Percentiles rank a stretch among this genome's conserved stretches.
phyloP scores from a whole-genome alignment of 37 sponge, comb jelly and placozoan genomes.

The Beroe forskalii region DNA sequence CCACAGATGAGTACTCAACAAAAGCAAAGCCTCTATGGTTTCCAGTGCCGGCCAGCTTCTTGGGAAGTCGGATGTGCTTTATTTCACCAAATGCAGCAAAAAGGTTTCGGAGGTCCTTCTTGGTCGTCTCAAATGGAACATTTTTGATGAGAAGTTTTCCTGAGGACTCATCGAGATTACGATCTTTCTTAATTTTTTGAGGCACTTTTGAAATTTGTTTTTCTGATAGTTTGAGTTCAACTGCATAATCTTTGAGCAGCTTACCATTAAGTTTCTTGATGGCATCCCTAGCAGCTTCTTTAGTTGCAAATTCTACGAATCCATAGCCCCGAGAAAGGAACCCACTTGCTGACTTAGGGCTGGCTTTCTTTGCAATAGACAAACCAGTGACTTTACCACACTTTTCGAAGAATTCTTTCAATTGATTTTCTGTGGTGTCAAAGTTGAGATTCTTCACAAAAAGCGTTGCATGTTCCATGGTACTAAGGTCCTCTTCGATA shows the following conservation, averaged over 20 bases:
- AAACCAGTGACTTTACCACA: conserved; percentile 33
- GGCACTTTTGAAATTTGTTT: conserved; percentile 54
- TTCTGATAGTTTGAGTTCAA: conserved; percentile 78
- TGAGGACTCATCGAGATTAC: conserved; percentile 20
- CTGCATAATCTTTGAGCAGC: conserved; percentile 78
- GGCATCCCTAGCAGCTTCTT: conserved; percentile 73
- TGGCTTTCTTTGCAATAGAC: conserved; percentile 73
- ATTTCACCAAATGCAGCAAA: conserved; percentile 88
- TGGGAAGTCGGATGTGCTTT: conserved; percentile 86
- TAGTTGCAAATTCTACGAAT: conserved; percentile 78
- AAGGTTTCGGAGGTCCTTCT: conserved; percentile 78
- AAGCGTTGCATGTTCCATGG: conserved; percentile 69
- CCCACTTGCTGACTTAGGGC: conserved; percentile 69
- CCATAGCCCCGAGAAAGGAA: conserved; percentile 94
- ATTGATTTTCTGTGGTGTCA: conserved; percentile 73
- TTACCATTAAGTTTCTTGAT: conserved; percentile 78
- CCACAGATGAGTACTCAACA: conserved; percentile 86
- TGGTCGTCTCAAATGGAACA: conserved; percentile 92
- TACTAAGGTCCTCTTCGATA: background rate
- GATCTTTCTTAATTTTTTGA: conserved; percentile 11
- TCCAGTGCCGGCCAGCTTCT: conserved; percentile 71
- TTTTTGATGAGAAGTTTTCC: conserved; percentile 86
- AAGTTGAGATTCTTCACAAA: conserved; percentile 98
- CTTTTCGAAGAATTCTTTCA: conserved; percentile 71
- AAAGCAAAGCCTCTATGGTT: conserved; percentile 93